Percentiles rank a stretch among this genome's conserved stretches.
Conservation (phyloP, 2,888 invertebrate genomes). For the Chirona hameri region DNA sequence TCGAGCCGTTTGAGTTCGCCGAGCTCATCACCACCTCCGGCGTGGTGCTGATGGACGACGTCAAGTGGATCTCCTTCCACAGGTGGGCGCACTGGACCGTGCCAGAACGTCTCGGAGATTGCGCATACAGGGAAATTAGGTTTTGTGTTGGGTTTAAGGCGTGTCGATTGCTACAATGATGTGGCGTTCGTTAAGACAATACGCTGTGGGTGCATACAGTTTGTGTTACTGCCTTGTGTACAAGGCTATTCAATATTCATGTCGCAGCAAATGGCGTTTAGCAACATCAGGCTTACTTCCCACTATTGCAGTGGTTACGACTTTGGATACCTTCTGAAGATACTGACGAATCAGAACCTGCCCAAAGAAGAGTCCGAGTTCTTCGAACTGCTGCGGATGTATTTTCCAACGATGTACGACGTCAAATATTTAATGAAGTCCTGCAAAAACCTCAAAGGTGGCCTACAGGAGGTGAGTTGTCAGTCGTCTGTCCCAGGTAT, state of each 20-base stretch:
- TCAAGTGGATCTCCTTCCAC: constrained; percentile 98
- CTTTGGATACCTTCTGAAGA: constrained; percentile 94
- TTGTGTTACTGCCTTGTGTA: too few species aligned
- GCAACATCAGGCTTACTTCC: too few species aligned
- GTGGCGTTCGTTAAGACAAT: too few species aligned
- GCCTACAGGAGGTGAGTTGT: constrained; percentile 84
- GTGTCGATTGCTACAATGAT: too few species aligned
- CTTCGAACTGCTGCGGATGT: constrained; percentile 86
- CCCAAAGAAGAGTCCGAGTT: constrained; percentile 95
- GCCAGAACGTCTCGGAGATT: too few species aligned
- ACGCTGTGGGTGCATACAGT: too few species aligned
- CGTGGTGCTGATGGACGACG: constrained; percentile 90
- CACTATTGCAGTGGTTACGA: constrained; percentile 76
- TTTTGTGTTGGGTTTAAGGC: too few species aligned
- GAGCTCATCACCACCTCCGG: constrained; percentile 96
- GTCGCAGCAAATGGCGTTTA: too few species aligned
- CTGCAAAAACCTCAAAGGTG: constrained; percentile 97
- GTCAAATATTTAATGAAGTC: constrained; percentile 99
- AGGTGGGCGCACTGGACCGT: constrained; percentile 50
- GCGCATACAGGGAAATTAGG: too few species aligned
- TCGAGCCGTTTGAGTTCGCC: constrained; percentile 94
- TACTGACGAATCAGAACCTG: constrained; percentile 87
- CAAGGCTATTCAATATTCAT: too few species aligned
- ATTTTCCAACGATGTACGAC: constrained; percentile 96
- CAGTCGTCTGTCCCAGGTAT: too few species aligned